These are phyloP conservation scores for Spilogale gracilis DNA, from an alignment of 2,113 vertebrate species.

Conservation along the genomic window DNA sequence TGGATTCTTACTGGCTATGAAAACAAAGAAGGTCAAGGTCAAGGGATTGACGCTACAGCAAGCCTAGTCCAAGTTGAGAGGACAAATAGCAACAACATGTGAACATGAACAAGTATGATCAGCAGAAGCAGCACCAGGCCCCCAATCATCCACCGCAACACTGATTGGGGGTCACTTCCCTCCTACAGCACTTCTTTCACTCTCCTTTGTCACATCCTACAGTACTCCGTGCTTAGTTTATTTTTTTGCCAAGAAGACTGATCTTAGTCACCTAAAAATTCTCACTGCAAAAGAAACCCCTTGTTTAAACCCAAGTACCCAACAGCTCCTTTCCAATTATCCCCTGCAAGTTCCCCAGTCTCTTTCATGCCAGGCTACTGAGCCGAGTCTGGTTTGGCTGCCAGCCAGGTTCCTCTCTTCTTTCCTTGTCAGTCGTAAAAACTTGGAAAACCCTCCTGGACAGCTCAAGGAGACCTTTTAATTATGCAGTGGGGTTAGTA, in stretches of 20 bases:
- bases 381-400: constrained; percentile 74
- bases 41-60: neutral
- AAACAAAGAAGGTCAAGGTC: constrained; percentile 42
- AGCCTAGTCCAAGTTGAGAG: neutral
- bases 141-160: neutral
- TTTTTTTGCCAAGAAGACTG: neutral
- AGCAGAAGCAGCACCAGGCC: neutral
- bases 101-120: neutral
- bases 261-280: constrained; percentile 50
- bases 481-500: constrained; percentile 64
- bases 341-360: constrained; percentile 65
- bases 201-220: neutral
- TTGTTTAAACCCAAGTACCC: constrained; percentile 58
- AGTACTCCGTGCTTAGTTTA: neutral
- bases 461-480: constrained; percentile 80
- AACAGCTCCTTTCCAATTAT: constrained; percentile 72
- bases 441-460: constrained; percentile 82
- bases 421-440: constrained; percentile 80
- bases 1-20: neutral
- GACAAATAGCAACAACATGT: constrained; percentile 28
- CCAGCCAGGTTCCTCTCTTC: constrained; percentile 64
- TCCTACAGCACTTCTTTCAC: neutral
- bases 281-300: constrained; percentile 67
- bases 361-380: constrained; percentile 75
- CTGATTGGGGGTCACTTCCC: neutral